Percentiles rank a stretch among this genome's conserved stretches.
Evolutionary conservation across 2,888 invertebrate species (phyloP).

Genomic region (Phlogophora meticulosa): DNA sequence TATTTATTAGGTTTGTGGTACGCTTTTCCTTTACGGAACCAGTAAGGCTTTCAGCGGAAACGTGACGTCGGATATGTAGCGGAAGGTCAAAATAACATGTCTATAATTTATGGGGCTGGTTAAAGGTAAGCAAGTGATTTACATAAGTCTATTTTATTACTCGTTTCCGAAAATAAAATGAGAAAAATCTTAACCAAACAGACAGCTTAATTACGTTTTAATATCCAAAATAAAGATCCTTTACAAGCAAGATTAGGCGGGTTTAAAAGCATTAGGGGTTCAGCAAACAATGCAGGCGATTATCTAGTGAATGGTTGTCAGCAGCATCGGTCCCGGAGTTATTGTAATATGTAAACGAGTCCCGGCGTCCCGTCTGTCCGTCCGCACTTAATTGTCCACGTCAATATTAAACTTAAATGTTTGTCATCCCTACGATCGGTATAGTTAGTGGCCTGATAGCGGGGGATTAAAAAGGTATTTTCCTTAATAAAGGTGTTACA

Average conservation of each 20-base stretch:
- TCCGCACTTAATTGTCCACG: constrained; percentile 77
- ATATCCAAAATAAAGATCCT: constrained; percentile 82
- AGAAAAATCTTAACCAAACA: constrained; percentile 40
- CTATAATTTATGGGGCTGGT: constrained; percentile 49
- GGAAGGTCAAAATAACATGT: constrained; percentile 42
- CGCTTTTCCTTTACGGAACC: constrained; percentile 48
- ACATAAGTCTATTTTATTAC: constrained; percentile 20
- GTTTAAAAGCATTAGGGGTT: constrained; percentile 85
- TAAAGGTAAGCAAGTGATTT: constrained; percentile 46
- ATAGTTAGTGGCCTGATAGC: constrained; percentile 36
- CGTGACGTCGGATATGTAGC: constrained; percentile 49
- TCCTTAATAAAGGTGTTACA: constrained; percentile 8
- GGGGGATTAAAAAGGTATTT: constrained; percentile 34
- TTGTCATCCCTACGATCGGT: constrained; percentile 52
- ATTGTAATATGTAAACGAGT: constrained; percentile 85
- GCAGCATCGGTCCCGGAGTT: constrained; percentile 77
- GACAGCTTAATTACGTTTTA: constrained; percentile 68
- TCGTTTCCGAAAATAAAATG: constrained; percentile 11
- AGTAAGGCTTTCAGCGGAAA: constrained; percentile 50
- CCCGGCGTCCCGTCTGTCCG: constrained; percentile 62
- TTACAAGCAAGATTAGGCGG: constrained; percentile 81
- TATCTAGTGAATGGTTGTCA: constrained; percentile 86
- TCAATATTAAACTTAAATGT: constrained; percentile 75
- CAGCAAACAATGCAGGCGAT: constrained; percentile 84
- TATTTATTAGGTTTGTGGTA: constrained; percentile 56